Evolutionary conservation across 1,140 invertebrate species (phyloP).

Genomic region (Pemphigus obesinymphae): DNA sequence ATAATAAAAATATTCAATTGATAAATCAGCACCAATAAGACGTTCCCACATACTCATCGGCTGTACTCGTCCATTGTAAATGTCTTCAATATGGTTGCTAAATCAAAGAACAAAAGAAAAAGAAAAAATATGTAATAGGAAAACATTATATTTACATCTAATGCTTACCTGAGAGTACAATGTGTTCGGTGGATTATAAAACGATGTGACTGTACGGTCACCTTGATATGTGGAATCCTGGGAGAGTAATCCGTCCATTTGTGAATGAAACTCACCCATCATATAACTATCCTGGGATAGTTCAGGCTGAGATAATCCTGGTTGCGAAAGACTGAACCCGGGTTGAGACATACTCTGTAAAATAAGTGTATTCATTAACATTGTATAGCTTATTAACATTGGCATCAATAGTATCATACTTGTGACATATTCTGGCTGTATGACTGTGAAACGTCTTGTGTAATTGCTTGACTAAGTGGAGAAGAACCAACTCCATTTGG

Average conservation of each 20-base stretch:
- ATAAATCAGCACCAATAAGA: slow-evolving; percentile 30
- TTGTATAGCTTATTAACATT: not conserved
- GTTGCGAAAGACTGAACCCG: slow-evolving; percentile 61
- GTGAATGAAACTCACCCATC: slow-evolving; percentile 83
- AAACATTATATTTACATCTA: too few relatives aligned
- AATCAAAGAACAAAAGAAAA: not conserved
- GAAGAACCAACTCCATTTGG: slow-evolving; percentile 43
- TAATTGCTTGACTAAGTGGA: slow-evolving; percentile 46
- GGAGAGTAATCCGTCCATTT: slow-evolving; percentile 88
- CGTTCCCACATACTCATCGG: slow-evolving; percentile 15
- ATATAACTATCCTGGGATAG: slow-evolving; percentile 82
- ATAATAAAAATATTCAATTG: slow-evolving; percentile 28
- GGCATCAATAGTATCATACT: slow-evolving; percentile 50
- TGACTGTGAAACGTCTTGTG: slow-evolving; percentile 58
- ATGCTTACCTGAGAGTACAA: slow-evolving; percentile 56
- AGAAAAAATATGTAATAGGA: not conserved
- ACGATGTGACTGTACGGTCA: slow-evolving; percentile 60
- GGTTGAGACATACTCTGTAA: slow-evolving; percentile 67
- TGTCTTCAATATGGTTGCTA: slow-evolving; percentile 24
- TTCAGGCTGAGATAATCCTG: slow-evolving; percentile 67
- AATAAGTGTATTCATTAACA: not conserved
- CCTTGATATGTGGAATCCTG: slow-evolving; percentile 92
- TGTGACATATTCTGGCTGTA: slow-evolving; percentile 59
- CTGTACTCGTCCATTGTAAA: slow-evolving; percentile 19
- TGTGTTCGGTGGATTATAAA: slow-evolving; percentile 55